These are phyloP conservation scores for Notocelia uddmanniana DNA, from an alignment of 2,888 invertebrate genomes.

Conservation along the genomic window DNA sequence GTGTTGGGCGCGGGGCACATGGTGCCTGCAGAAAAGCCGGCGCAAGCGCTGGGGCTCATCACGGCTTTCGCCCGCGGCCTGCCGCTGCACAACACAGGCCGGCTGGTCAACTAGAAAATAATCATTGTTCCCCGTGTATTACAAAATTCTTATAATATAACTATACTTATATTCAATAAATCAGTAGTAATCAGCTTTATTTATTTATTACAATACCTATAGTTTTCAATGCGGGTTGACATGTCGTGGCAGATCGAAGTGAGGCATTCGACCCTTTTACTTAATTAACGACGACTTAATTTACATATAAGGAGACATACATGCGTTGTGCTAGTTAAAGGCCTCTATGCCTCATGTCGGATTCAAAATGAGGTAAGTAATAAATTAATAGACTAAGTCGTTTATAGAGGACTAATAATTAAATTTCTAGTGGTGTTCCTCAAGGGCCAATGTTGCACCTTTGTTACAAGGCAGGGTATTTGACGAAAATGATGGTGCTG, in stretches of 20 bases:
- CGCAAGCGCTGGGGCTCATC: conserved; percentile 86
- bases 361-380: not conserved
- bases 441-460: not conserved
- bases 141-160: too few relatives aligned
- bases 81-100: conserved; percentile 69
- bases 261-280: not conserved
- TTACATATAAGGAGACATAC: not conserved
- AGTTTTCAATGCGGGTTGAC: too few relatives aligned
- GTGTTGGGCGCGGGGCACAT: conserved; percentile 88
- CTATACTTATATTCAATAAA: too few relatives aligned
- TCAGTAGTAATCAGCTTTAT: too few relatives aligned
- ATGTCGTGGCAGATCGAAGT: not conserved
- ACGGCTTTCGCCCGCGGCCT: conserved; percentile 84
- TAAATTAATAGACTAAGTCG: not conserved
- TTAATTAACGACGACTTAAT: not conserved
- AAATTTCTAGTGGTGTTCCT: not conserved
- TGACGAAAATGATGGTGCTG: not conserved
- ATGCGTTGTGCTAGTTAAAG: not conserved
- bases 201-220: too few relatives aligned
- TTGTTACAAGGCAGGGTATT: not conserved
- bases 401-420: not conserved
- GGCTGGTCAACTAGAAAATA: conserved; percentile 67
- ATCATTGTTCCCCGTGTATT: too few relatives aligned
- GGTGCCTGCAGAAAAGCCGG: conserved; percentile 88
- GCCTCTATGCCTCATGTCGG: not conserved